These are phyloP conservation scores for Holacanthella duospinosa DNA, from an alignment of 2,888 invertebrate genomes.

Conservation along the genomic window DNA sequence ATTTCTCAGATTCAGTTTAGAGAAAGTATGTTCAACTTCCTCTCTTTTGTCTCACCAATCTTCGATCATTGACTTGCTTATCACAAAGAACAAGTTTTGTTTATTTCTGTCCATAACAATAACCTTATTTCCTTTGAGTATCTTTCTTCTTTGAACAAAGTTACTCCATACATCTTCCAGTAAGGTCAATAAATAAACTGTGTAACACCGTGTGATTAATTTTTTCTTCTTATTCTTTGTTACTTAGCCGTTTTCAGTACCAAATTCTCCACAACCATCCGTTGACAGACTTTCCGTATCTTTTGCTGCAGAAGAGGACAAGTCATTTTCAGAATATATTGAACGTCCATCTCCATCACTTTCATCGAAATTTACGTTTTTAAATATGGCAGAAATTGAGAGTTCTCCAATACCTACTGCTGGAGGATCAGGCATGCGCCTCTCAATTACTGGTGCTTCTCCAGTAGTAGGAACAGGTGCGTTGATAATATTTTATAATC, in stretches of 20 bases:
- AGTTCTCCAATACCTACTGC: conserved; percentile 11
- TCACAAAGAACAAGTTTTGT: too few species aligned
- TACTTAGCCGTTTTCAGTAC: conserved; percentile 40
- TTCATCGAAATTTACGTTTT: conserved; percentile 11
- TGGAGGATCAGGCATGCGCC: background rate
- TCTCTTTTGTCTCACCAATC: too few species aligned
- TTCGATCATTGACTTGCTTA: too few species aligned
- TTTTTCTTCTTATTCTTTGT: background rate
- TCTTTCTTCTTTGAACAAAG: background rate
- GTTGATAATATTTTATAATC: background rate
- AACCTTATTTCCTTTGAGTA: too few species aligned
- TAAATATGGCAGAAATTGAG: conserved; percentile 12
- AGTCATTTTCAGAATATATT: too few species aligned
- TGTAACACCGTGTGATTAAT: too few species aligned
- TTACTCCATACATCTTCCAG: too few species aligned
- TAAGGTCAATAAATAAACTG: too few species aligned
- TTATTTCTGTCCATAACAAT: too few species aligned
- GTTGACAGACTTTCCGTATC: conserved; percentile 61
- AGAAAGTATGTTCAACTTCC: too few species aligned
- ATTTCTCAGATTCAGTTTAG: too few species aligned
- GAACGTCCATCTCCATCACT: too few species aligned
- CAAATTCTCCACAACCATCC: conserved; percentile 58
- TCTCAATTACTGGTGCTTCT: background rate
- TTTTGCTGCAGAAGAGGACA: conserved; percentile 54
- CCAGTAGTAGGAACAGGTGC: background rate